Evolutionary conservation across 2,797 vertebrate genomes (phyloP), one percentile per base, ranked within the genome.

Genomic region (Parauchenoglanis ngamensis): DNA sequence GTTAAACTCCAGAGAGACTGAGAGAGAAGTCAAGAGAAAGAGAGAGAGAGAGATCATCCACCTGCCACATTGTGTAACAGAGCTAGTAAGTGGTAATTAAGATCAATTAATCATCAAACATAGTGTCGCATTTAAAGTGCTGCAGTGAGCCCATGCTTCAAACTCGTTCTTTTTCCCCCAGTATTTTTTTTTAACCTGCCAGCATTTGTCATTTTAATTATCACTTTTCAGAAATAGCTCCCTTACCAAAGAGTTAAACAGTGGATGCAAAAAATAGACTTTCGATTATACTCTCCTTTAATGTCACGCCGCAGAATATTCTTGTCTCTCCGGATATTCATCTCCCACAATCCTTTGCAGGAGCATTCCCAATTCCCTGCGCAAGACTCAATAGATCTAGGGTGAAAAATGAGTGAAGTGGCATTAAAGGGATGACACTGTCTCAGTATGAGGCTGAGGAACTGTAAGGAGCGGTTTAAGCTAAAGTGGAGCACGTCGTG

Each of bases 81-180:
- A 61, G 78, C 67, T 52, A 82, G 78, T 78, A 86, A 87, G 68
- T 86, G 65, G 49, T 79, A 88, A 89, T 87, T 54, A 87, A 63
- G 54, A 67, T 89, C 83, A 88, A 81, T 85, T 85, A 88, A 78
- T 79, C 49, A 88, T 84, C 79, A 73, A 63, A 85, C 40, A 68
- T 31, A 25, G 23, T 31, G 19, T 52, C 28, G 52, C 23, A n/a
- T 54, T 84, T 59, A 76, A 40, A 61, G 75, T 65, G 17, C 57
- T 73, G 19, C 57, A 83, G 19, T 78, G 52, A 79, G 54, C 56
- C 54, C 35, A 28, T 54, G 56, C 56, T 79, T 40, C 31, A 13
- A 59, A 40, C 31, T 31, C n/a, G 7, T 52, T 75, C 52, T 31
- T 73, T 46, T 73, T 44, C 11, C 6, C 49, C 23, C 46, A 25